phyloP scores from a whole-genome alignment of 2,113 vertebrate genomes.

The Microcebus griseorufus region DNA sequence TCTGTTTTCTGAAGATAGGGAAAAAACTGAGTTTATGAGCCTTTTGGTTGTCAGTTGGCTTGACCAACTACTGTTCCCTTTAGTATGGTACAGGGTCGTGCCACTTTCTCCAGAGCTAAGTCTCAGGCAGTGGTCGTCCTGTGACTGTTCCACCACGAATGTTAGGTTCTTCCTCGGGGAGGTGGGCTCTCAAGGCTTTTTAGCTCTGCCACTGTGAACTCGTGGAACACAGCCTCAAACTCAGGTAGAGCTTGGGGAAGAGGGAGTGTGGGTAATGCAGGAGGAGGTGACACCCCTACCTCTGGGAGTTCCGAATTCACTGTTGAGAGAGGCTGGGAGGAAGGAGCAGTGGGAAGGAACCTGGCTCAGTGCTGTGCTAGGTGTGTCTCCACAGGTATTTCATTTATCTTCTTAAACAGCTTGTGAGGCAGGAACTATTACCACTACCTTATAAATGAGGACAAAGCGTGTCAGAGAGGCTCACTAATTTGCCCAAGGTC shows the following conservation, averaged over 20 bases:
- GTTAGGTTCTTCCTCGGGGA: not conserved
- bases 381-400: not conserved
- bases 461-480: not conserved
- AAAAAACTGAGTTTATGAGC: not conserved
- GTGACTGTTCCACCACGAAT: not conserved
- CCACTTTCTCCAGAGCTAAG: not conserved
- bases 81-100: not conserved
- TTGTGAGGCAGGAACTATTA: not conserved
- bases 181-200: not conserved
- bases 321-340: not conserved
- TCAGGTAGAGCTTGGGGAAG: not conserved
- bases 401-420: not conserved
- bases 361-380: not conserved
- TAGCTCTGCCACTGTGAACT: not conserved
- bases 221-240: not conserved
- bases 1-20: slow-evolving; percentile 13
- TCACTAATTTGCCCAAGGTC: not conserved
- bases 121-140: not conserved
- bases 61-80: not conserved
- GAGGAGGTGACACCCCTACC: not conserved
- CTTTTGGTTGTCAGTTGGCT: not conserved
- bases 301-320: not conserved
- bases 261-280: not conserved
- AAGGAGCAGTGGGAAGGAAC: not conserved
- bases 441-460: not conserved